Conservation (phyloP, 2,888 invertebrate genomes). For the Tribolium freemani region DNA sequence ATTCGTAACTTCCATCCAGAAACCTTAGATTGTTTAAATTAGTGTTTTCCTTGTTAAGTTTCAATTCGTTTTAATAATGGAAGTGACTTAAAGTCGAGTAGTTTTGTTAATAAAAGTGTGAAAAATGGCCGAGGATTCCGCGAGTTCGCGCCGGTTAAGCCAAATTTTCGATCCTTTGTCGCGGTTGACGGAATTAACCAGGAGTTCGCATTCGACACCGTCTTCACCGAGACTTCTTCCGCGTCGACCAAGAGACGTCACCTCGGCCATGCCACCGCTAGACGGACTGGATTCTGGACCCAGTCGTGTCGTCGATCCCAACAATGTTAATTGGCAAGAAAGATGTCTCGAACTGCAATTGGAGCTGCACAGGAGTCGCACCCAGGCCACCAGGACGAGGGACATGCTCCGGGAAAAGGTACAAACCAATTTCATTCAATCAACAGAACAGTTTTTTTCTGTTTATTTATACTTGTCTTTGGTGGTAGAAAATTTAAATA, state of each 20-base stretch:
- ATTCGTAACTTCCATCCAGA: constrained; percentile 54
- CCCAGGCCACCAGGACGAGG: constrained; percentile 88
- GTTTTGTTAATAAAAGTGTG: constrained; percentile 6
- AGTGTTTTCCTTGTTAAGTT: constrained; percentile 39
- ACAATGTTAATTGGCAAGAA: constrained; percentile 87
- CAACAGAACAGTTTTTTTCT: too few species aligned
- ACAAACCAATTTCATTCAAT: constrained; percentile 25
- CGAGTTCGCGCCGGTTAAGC: constrained; percentile 77
- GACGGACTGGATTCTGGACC: constrained; percentile 67
- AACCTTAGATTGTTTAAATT: constrained; percentile 37
- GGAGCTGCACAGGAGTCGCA: constrained; percentile 87
- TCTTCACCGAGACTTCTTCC: constrained; percentile 81
- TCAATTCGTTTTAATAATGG: constrained; percentile 48
- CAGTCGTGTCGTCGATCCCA: constrained; percentile 59
- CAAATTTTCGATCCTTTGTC: constrained; percentile 88
- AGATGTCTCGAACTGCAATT: constrained; percentile 87
- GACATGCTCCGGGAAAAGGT: constrained; percentile 94
- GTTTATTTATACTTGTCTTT: too few species aligned
- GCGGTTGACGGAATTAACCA: constrained; percentile 78
- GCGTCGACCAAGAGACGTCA: constrained; percentile 77
- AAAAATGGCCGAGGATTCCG: constrained; percentile 46
- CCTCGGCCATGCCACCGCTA: constrained; percentile 62
- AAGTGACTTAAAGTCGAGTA: constrained; percentile 49
- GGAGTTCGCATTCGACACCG: constrained; percentile 74
- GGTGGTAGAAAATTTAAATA: too few species aligned